A percentile compares a stretch with the other conserved stretches of the same genome.
Evolutionary conservation across 1,140 invertebrate genomes (phyloP).

Genomic region (Chymomyza costata): DNA sequence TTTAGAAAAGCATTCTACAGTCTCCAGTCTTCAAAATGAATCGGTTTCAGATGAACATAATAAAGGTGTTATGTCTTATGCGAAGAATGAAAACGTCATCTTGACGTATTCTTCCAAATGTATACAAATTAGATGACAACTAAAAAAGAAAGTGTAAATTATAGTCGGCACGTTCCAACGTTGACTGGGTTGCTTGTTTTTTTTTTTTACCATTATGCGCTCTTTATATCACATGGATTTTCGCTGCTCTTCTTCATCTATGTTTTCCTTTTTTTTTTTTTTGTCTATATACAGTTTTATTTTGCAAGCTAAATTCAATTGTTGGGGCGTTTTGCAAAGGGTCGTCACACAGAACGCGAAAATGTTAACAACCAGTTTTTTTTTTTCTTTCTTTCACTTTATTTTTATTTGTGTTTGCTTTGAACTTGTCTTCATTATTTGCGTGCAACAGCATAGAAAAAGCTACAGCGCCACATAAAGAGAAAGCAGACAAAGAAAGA

Average conservation of each 20-base stretch:
- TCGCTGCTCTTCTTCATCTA: constrained; percentile 11
- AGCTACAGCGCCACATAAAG: constrained; percentile 25
- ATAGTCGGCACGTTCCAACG: no score
- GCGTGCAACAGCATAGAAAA: constrained; percentile 11
- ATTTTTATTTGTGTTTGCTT: constrained; percentile 73
- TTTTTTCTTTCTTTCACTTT: neutral
- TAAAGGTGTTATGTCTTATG: no score
- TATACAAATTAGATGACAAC: no score
- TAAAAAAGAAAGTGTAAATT: no score
- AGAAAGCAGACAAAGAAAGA: constrained; percentile 16
- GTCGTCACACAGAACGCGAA: neutral
- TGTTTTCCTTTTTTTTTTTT: constrained; percentile 24
- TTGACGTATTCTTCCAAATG: no score
- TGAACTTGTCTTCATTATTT: constrained; percentile 70
- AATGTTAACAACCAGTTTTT: no score
- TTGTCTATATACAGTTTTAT: constrained; percentile 1
- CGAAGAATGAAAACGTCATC: no score
- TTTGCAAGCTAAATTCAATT: constrained; percentile 55
- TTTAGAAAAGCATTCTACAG: no score
- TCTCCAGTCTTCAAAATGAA: no score
- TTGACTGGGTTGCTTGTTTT: no score
- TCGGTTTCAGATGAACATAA: no score
- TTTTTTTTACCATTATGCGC: no score
- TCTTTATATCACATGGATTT: constrained; percentile 12
- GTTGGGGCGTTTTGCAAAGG: constrained; percentile 49